Conservation (phyloP, 2,888 invertebrate species). For the Trissolcus brochymenae region DNA sequence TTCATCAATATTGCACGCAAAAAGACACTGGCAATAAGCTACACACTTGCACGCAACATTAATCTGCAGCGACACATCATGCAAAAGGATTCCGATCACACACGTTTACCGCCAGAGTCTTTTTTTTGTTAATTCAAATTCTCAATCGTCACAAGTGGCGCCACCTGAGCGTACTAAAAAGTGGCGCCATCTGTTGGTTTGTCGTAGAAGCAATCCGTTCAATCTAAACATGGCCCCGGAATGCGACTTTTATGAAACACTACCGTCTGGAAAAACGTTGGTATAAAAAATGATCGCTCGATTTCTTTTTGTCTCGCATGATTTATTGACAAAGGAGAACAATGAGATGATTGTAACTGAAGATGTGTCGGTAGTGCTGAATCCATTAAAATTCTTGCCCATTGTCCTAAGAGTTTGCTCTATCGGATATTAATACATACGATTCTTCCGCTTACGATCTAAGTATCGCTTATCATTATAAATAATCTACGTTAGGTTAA, state of each 20-base stretch:
- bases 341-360: constrained; percentile 1
- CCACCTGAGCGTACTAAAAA: neutral
- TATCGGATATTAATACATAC: constrained; percentile 43
- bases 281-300: too few relatives aligned
- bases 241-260: constrained; percentile 35
- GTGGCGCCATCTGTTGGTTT: constrained; percentile 8
- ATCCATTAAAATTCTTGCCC: constrained; percentile 27
- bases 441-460: constrained; percentile 26
- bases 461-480: constrained; percentile 45
- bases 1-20: constrained; percentile 48
- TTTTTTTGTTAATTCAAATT: constrained; percentile 11
- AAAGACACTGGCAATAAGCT: constrained; percentile 47
- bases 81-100: constrained; percentile 21
- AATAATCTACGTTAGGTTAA: constrained; percentile 48
- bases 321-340: neutral
- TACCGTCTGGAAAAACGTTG: constrained; percentile 2
- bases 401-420: constrained; percentile 38
- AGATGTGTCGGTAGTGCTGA: constrained; percentile 8
- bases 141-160: neutral
- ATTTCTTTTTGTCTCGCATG: too few relatives aligned
- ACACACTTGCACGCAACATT: neutral
- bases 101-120: constrained; percentile 38
- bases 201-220: constrained; percentile 38
- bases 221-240: constrained; percentile 33
- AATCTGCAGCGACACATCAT: constrained; percentile 17